These are phyloP conservation scores for Hemibagrus guttatus DNA, from an alignment of 2,797 vertebrate genomes.

Conservation along the genomic window DNA sequence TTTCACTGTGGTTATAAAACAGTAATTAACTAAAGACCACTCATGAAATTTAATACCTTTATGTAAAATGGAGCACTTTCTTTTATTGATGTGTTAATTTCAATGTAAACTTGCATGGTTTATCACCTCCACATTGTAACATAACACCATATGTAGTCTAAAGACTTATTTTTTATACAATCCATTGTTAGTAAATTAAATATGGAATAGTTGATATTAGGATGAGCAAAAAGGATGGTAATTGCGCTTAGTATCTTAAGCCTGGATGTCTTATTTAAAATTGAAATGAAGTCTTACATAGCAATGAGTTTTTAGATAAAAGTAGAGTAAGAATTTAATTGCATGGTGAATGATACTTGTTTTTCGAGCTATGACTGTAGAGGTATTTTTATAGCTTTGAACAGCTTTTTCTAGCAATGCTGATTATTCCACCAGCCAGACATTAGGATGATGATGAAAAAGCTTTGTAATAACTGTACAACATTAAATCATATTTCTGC, in stretches of 20 bases:
- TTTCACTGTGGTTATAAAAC: slow-evolving; percentile 23
- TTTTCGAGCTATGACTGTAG: slow-evolving; percentile 59
- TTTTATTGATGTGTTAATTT: slow-evolving; percentile 62
- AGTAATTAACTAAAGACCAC: slow-evolving; percentile 35
- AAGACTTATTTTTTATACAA: slow-evolving; percentile 58
- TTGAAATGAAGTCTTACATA: slow-evolving; percentile 10
- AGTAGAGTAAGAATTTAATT: neutral
- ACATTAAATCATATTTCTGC: slow-evolving; percentile 53
- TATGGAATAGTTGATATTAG: slow-evolving; percentile 10
- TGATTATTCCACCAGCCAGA: slow-evolving; percentile 49
- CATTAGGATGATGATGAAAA: slow-evolving; percentile 39
- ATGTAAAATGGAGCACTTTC: slow-evolving; percentile 64
- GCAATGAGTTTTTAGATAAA: neutral
- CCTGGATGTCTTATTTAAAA: slow-evolving; percentile 43
- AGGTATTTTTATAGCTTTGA: slow-evolving; percentile 50
- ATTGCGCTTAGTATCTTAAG: slow-evolving; percentile 63
- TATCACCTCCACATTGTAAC: slow-evolving; percentile 57
- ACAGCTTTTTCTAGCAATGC: slow-evolving; percentile 55
- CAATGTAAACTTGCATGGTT: slow-evolving; percentile 55
- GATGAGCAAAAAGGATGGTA: slow-evolving; percentile 56
- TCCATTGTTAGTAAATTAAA: slow-evolving; percentile 42
- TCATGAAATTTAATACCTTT: slow-evolving; percentile 47
- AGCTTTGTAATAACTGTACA: slow-evolving; percentile 57
- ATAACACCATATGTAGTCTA: slow-evolving; percentile 62
- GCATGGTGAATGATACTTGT: slow-evolving; percentile 27